Base-by-base conservation (phyloP, 2,888 invertebrate genomes). In the Agriotes lineatus region DNA sequence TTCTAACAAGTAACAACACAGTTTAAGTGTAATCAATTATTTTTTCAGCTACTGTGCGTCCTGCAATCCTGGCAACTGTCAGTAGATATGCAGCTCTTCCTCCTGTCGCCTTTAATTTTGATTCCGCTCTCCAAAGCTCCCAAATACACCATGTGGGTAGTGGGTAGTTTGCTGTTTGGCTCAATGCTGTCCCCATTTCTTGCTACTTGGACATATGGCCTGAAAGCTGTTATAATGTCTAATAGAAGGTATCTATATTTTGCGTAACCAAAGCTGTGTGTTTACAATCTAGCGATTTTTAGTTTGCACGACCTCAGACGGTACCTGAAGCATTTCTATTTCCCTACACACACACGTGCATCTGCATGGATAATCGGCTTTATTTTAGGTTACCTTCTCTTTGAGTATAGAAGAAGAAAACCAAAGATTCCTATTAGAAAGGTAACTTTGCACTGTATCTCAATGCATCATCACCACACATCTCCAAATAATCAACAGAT, bases 11-110 rank as follows among this genome's bases (percentile, higher is more conserved):
- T 22, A 50, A 25, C 5, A n/a, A 3, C 19, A 6, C 0, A 37
- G 16, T 59, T 44, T 14, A 16, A 62, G 61, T 25, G 16, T 25
- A 25, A 25, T 25, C 3, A 25, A 25, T 5, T 5, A 3, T 25
- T 5, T 25, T 25, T 25, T 25, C 25, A 25, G 25, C 25, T 3
- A 25, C 44, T 44, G 1, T 80, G 79, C 89, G 89, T 76, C 76
- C 82, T 83, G 22, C 88, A 88, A 73, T 85, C 87, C 0, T 89
- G 89, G 89, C 89, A 88, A 74, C 78, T 89, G 39, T 85, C 88
- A 2, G 86, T 88, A 9, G 89, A 89, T 73, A 88, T 87, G 74
- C 89, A 89, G 75, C 77, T 89, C 37, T 89, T 86, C 75, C 82
- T 87, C 74, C 67, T 89, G 10, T 87, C 89, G 0, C 89, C 89